phyloP scores from a whole-genome alignment of 1,140 invertebrate genomes.

The Micrasema longulum region DNA sequence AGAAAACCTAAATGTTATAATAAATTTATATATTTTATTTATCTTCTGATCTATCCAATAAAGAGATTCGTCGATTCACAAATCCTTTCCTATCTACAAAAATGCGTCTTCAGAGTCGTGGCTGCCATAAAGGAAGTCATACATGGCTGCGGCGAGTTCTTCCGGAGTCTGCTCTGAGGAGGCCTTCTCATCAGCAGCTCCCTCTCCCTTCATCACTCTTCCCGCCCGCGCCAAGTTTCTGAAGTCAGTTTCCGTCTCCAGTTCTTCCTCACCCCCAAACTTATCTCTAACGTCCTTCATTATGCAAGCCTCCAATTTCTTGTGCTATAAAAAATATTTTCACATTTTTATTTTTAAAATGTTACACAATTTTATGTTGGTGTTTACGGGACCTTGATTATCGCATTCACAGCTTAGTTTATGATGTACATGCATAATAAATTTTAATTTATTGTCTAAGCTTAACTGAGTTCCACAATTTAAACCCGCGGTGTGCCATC shows the following conservation, averaged over 20 bases:
- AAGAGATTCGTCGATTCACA: background rate
- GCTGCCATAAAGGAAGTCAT: slow-evolving; percentile 70
- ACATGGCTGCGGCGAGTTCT: slow-evolving; percentile 68
- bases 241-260: slow-evolving; percentile 68
- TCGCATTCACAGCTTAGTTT: too few species aligned
- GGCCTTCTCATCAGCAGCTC: slow-evolving; percentile 7
- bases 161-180: slow-evolving; percentile 65
- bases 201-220: slow-evolving; percentile 52
- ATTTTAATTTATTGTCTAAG: too few species aligned
- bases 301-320: slow-evolving; percentile 76
- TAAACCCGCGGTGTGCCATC: too few species aligned
- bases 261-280: slow-evolving; percentile 69
- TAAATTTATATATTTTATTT: background rate
- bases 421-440: too few species aligned
- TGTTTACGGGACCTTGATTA: too few species aligned
- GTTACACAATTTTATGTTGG: too few species aligned
- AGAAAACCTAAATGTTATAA: background rate
- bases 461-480: too few species aligned
- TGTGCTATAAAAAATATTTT: slow-evolving; percentile 68
- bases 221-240: slow-evolving; percentile 59
- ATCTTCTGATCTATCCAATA: background rate
- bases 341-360: too few species aligned
- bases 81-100: slow-evolving; percentile 55
- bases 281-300: slow-evolving; percentile 77
- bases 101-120: slow-evolving; percentile 67